A percentile compares a stretch with the other conserved stretches of the same genome.
Conservation (phyloP, 2,113 vertebrate species). For the Megalops atlanticus region DNA sequence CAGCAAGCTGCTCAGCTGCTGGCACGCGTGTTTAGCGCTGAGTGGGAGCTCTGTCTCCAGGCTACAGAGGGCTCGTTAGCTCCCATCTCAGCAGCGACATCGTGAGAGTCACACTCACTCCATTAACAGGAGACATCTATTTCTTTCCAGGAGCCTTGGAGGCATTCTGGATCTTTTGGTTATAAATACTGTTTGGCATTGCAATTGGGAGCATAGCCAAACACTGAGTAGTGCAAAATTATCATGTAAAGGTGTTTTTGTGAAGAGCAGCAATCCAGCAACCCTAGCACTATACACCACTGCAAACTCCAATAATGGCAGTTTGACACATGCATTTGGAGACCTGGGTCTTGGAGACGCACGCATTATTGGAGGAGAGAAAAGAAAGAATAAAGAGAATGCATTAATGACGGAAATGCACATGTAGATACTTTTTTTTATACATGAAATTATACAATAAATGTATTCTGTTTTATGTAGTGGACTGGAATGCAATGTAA, state of each 20-base stretch:
- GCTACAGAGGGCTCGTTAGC: conserved; percentile 6
- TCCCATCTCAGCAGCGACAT: not conserved
- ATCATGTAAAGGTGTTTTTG: too few species aligned
- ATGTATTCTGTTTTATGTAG: too few species aligned
- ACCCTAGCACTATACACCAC: too few species aligned
- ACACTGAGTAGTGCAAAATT: not conserved
- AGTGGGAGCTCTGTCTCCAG: not conserved
- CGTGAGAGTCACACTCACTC: not conserved
- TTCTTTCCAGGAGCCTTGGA: not conserved
- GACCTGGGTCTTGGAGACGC: not conserved
- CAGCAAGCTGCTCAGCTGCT: not conserved
- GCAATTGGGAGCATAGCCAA: not conserved
- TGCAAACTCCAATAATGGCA: too few species aligned
- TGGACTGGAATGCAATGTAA: too few species aligned
- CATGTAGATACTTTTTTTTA: too few species aligned
- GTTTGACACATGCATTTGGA: not conserved
- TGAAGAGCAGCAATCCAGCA: not conserved
- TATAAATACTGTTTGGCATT: not conserved
- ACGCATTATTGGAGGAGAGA: not conserved
- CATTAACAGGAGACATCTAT: not conserved
- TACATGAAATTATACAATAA: too few species aligned
- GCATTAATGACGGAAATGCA: too few species aligned
- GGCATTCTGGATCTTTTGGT: not conserved
- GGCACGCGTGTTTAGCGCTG: not conserved
- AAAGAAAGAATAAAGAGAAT: not conserved